Percentiles rank a stretch among this genome's conserved stretches.
These are phyloP conservation scores for Helicoverpa zea DNA, from an alignment of 1,140 invertebrate species.

Conservation along the genomic window DNA sequence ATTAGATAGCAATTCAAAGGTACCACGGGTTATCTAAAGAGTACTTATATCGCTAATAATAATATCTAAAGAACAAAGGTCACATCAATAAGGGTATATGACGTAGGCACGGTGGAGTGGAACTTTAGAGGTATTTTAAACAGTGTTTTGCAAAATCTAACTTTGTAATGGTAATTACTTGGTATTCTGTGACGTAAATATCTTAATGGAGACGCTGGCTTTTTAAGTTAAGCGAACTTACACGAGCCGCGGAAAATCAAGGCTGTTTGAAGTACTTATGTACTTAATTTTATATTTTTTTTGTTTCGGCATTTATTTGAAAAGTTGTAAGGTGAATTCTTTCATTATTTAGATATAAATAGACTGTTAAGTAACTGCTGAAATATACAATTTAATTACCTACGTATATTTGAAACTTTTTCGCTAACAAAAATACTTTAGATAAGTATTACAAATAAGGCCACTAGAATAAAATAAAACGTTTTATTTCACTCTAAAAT, in stretches of 20 bases:
- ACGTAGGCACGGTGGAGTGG: not conserved
- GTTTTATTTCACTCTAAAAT: not conserved
- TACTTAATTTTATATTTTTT: too few species aligned
- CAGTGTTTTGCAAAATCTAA: constrained; percentile 20
- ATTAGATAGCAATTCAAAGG: constrained; percentile 17
- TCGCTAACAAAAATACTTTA: too few species aligned
- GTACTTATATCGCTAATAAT: constrained; percentile 6
- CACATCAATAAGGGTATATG: constrained; percentile 27
- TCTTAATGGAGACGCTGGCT: not conserved
- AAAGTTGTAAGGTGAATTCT: too few species aligned
- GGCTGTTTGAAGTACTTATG: too few species aligned
- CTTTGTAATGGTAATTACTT: not conserved
- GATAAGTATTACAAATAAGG: not conserved
- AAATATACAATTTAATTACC: too few species aligned
- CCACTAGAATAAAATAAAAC: not conserved
- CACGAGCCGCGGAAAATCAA: too few species aligned
- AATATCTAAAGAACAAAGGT: constrained; percentile 20
- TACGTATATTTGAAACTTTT: too few species aligned
- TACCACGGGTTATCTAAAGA: constrained; percentile 11
- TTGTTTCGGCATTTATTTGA: too few species aligned
- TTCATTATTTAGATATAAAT: too few species aligned
- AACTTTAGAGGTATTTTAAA: constrained; percentile 15
- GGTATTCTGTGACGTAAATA: not conserved
- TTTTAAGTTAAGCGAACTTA: too few species aligned
- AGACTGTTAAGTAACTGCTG: too few species aligned